These are phyloP conservation scores for Drosophila barbarae DNA, from an alignment of 2,888 invertebrate species.

Conservation along the genomic window DNA sequence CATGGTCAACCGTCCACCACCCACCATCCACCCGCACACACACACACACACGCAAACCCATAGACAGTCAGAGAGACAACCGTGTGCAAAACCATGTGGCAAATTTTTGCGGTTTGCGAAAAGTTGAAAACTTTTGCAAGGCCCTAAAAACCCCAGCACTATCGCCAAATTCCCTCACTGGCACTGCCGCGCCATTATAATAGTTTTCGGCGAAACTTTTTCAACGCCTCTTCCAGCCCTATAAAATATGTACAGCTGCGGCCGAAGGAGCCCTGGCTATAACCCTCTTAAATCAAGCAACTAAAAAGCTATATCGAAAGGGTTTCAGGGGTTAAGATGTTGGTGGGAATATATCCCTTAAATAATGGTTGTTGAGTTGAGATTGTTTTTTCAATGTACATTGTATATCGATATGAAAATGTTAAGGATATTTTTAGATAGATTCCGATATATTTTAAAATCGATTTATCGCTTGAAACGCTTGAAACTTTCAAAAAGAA, in stretches of 20 bases:
- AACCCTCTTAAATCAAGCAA: slow-evolving; percentile 2
- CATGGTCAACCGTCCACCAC: slow-evolving; percentile 37
- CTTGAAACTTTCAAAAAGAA: no score
- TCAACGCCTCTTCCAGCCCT: neutral
- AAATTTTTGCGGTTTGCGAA: slow-evolving; percentile 62
- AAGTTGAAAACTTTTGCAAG: slow-evolving; percentile 63
- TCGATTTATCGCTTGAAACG: no score
- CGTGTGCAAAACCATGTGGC: slow-evolving; percentile 65
- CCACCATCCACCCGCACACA: neutral
- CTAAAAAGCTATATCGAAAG: slow-evolving; percentile 1
- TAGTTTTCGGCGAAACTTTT: slow-evolving; percentile 21
- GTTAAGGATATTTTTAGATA: no score
- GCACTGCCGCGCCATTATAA: slow-evolving; percentile 18
- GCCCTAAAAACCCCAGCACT: slow-evolving; percentile 3
- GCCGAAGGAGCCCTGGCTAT: neutral
- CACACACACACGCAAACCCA: neutral
- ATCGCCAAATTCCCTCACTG: neutral
- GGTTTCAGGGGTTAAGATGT: neutral
- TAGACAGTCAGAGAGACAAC: slow-evolving; percentile 10
- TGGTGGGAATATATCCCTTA: no score
- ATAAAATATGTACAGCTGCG: slow-evolving; percentile 17
- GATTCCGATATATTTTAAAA: no score
- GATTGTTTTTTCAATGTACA: neutral
- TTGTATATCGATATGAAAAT: no score
- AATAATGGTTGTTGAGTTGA: no score